Evolutionary conservation across 2,113 vertebrate genomes (phyloP), one percentile per base, ranked within the genome.

Genomic region (Nesogale talazaci): DNA sequence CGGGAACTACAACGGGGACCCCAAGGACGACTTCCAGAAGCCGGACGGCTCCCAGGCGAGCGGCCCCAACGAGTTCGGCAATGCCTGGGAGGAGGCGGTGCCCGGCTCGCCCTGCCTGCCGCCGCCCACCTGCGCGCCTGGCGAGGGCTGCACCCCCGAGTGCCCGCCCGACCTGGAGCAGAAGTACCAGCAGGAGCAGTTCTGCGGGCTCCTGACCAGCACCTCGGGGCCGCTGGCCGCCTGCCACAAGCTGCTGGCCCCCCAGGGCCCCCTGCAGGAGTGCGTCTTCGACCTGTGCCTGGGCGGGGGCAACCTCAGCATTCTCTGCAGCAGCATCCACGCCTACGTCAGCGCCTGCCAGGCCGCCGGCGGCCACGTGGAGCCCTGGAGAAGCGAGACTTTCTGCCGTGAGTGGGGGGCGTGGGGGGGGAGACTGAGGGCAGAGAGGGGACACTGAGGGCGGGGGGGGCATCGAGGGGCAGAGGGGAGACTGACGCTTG

Each of bases 261-360:
- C 98, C 0, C 3, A 31, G 2, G 69, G 97, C 0, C 97, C 95
- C 69, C 83, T 96, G 15, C 0, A 95, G 8, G 82, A 97, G 1
- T 98, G 98, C 1, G 23, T 98, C 87, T 96, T 92, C 0, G 97
- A 98, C 22, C 59, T 97, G 16, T 98, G 98, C 75, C 14, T 94
- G 6, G 52, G 83, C 0, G 6, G 87, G 0, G 97, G 96, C 14
- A 90, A 96, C 36, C 52, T 38, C 0, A 67, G 4, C 1, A 97
- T 97, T 36, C 97, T 99, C n/a, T 99, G 99, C 72, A 70, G 79
- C 94, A 97, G 96, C 77, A 87, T 99, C 78, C 98, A 98, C 4
- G 98, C 98, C 86, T 99, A 99, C 0, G 98, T 97, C 75, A 91
- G 97, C 0, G 92, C 96, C 9, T 99, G 99, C 92, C 99, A 99